Conservation (phyloP, 1,140 invertebrate species). For the Neodiprion pinetum region DNA sequence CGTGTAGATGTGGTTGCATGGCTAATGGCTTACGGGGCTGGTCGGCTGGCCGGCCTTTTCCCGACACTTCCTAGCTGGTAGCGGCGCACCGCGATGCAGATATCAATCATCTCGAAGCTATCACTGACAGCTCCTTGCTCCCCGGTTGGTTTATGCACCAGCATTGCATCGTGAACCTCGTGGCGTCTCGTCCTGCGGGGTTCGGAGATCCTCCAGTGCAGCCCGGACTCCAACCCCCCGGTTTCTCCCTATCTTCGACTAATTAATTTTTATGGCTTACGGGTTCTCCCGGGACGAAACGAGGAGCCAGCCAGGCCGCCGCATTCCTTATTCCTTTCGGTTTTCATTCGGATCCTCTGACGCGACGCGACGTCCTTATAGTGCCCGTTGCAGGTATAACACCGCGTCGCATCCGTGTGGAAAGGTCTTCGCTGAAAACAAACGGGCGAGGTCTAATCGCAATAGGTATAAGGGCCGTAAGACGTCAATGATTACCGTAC, state of each 20-base stretch:
- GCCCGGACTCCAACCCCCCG: neutral
- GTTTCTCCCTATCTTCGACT: constrained; percentile 14
- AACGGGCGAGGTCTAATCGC: too few relatives aligned
- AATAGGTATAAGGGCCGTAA: too few relatives aligned
- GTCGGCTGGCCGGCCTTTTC: neutral
- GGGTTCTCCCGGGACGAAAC: neutral
- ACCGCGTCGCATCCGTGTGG: too few relatives aligned
- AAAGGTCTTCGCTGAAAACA: too few relatives aligned
- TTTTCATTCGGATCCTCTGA: neutral
- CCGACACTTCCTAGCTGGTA: neutral
- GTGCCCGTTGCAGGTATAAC: too few relatives aligned
- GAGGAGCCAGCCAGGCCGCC: neutral
- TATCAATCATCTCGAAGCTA: constrained; percentile 9
- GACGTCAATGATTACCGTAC: too few relatives aligned
- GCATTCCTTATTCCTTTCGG: neutral
- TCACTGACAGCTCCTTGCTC: neutral
- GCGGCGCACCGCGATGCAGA: neutral
- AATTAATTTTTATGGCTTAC: constrained; percentile 43
- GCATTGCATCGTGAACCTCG: too few relatives aligned
- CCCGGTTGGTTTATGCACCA: neutral
- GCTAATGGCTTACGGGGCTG: too few relatives aligned
- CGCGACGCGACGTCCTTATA: too few relatives aligned
- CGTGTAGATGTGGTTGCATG: too few relatives aligned
- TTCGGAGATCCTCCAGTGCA: neutral
- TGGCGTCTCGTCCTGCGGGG: too few relatives aligned